Conservation (phyloP, 2,797 vertebrate species). For the Novumbra hubbsi region DNA sequence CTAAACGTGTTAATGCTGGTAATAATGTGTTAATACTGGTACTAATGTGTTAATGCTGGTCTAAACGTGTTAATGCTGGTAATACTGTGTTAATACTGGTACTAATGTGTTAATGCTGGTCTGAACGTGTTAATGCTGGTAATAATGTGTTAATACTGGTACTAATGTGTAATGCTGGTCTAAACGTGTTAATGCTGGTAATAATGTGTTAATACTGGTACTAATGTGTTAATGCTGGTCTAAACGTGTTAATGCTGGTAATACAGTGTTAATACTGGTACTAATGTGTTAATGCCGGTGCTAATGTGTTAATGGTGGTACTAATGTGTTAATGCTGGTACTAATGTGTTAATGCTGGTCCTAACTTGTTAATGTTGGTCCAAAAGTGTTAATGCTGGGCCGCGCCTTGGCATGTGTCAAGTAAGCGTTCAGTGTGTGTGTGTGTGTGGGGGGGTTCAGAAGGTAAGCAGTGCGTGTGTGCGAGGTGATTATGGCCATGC, state of each 20-base stretch:
- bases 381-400: not conserved
- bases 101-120: not conserved
- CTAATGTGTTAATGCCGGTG: too few relatives aligned
- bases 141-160: not conserved
- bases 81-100: not conserved
- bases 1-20: too few relatives aligned
- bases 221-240: too few relatives aligned
- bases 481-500: constrained; percentile 64
- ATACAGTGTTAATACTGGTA: too few relatives aligned
- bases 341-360: not conserved
- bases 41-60: too few relatives aligned
- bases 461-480: constrained; percentile 7
- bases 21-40: too few relatives aligned
- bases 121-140: not conserved
- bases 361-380: not conserved
- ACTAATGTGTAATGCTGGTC: too few relatives aligned
- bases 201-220: too few relatives aligned
- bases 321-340: not conserved
- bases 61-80: not conserved
- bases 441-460: not conserved
- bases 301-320: too few relatives aligned
- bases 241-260: too few relatives aligned
- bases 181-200: too few relatives aligned
- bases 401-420: not conserved
- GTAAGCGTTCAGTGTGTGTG: not conserved